Percentiles rank a stretch among this genome's conserved stretches.
phyloP scores from a whole-genome alignment of 2,113 vertebrate genomes.

The Labrus mixtus region DNA sequence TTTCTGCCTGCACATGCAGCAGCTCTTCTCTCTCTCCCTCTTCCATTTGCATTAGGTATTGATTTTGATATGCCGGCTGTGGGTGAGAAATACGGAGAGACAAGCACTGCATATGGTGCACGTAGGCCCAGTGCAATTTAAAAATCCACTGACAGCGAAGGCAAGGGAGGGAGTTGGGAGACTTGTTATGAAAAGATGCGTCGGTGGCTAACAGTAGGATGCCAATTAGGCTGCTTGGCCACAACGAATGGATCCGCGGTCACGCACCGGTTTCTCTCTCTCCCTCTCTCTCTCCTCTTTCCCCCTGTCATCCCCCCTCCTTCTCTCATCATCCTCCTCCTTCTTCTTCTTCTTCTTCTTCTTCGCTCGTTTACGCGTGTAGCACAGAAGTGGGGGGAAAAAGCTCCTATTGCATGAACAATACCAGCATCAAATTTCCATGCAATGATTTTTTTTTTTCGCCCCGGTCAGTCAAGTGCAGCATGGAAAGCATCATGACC shows the following conservation, averaged over 20 bases:
- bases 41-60: slow-evolving; percentile 77
- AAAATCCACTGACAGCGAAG: slow-evolving; percentile 58
- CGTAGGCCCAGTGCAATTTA: slow-evolving; percentile 55
- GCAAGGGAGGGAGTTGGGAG: slow-evolving; percentile 62
- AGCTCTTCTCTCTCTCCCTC: slow-evolving; percentile 7
- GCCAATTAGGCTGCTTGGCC: slow-evolving; percentile 81
- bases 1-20: slow-evolving; percentile 43
- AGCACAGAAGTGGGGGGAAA: slow-evolving; percentile 42
- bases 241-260: slow-evolving; percentile 67
- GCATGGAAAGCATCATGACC: slow-evolving; percentile 46
- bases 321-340: background rate
- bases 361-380: slow-evolving; percentile 6
- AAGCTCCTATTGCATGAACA: slow-evolving; percentile 67
- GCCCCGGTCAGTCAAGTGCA: slow-evolving; percentile 44
- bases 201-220: slow-evolving; percentile 77
- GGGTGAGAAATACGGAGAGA: slow-evolving; percentile 61
- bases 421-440: slow-evolving; percentile 68
- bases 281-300: background rate
- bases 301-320: background rate
- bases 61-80: slow-evolving; percentile 72
- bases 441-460: slow-evolving; percentile 55
- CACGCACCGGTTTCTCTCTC: slow-evolving; percentile 67
- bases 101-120: slow-evolving; percentile 49
- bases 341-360: slow-evolving; percentile 3
- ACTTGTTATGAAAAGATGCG: slow-evolving; percentile 78